phyloP scores from a whole-genome alignment of 2,888 invertebrate genomes.

The Oscheius sp. region DNA sequence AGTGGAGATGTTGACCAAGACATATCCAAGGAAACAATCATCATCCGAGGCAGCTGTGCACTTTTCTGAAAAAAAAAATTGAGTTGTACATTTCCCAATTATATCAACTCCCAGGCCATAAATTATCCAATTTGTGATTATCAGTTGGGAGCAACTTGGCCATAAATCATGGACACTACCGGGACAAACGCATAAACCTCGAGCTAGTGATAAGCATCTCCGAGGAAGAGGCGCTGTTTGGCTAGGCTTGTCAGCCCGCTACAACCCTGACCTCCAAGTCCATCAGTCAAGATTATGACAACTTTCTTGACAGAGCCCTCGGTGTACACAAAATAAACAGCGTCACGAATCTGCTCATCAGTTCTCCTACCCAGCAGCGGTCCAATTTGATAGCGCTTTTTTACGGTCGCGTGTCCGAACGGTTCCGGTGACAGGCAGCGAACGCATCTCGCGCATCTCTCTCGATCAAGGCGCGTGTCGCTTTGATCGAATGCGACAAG shows the following conservation, averaged over 20 bases:
- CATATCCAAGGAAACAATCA: constrained; percentile 41
- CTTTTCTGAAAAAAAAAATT: constrained; percentile 29
- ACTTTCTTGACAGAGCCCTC: too few species aligned
- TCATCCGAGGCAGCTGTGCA: constrained; percentile 2
- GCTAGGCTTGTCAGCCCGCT: neutral
- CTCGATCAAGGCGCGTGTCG: constrained; percentile 27
- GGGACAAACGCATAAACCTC: neutral
- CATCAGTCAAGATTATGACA: neutral
- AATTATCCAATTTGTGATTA: constrained; percentile 12
- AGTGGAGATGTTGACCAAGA: constrained; percentile 43
- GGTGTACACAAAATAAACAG: too few species aligned
- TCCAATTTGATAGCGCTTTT: neutral
- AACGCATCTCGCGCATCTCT: constrained; percentile 23
- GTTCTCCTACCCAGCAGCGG: too few species aligned
- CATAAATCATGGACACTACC: constrained; percentile 2
- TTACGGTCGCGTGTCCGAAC: neutral
- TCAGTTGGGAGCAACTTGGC: neutral
- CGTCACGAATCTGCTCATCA: too few species aligned
- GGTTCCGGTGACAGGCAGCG: constrained; percentile 17
- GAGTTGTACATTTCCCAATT: too few species aligned
- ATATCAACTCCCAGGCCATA: neutral
- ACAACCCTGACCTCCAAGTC: neutral
- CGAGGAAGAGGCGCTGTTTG: neutral
- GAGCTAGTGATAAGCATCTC: constrained; percentile 16
- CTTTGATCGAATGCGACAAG: constrained; percentile 33